These are phyloP conservation scores for Halcyon leucocephala DNA, from an alignment of 2,797 vertebrate species.

Conservation along the genomic window DNA sequence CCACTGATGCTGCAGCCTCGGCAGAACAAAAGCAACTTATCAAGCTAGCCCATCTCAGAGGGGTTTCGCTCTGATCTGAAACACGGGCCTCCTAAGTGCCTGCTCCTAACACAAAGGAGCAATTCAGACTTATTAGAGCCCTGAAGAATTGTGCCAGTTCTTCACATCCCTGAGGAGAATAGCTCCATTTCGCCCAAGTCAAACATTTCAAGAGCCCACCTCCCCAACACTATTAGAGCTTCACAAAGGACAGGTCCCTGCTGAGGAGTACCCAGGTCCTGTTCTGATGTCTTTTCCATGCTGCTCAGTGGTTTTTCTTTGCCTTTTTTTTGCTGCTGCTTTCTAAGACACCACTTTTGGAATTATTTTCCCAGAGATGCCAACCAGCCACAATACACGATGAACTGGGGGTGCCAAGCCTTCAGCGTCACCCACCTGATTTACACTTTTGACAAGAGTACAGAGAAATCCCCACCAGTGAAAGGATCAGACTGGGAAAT, in stretches of 20 bases:
- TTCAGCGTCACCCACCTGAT: background rate
- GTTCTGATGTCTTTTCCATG: background rate
- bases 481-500: background rate
- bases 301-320: background rate
- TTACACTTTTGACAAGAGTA: background rate
- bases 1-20: background rate
- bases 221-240: background rate
- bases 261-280: background rate
- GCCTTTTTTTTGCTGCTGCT: background rate
- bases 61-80: slow-evolving; percentile 37
- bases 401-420: background rate
- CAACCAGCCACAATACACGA: accelerated
- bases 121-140: background rate
- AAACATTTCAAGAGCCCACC: background rate
- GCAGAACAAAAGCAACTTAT: background rate
- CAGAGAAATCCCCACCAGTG: background rate
- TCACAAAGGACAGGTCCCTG: slow-evolving; percentile 4
- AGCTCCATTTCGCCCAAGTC: background rate
- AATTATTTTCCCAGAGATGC: slow-evolving; percentile 13
- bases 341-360: background rate
- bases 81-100: background rate
- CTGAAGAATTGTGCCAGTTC: background rate
- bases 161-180: background rate
- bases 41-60: background rate
- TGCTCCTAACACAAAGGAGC: slow-evolving; percentile 36